Evolutionary conservation across 2,888 invertebrate genomes (phyloP).

Genomic region (Fissipunctia ypsillon): DNA sequence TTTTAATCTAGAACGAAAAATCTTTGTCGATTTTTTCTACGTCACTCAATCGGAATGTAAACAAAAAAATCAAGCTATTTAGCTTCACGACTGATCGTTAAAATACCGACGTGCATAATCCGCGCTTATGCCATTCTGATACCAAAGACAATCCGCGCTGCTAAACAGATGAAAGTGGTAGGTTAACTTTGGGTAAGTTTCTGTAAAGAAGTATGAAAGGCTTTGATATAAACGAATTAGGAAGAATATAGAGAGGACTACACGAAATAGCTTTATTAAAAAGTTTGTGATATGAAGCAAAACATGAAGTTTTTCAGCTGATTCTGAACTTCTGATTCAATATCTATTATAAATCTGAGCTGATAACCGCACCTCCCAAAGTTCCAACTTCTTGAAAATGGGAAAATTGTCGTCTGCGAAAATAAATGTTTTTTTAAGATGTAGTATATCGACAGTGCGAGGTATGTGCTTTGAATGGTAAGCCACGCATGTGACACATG

Average conservation of each 20-base stretch:
- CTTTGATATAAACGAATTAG: too few species aligned
- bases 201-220: not conserved
- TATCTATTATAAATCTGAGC: too few species aligned
- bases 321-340: not conserved
- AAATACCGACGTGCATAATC: constrained; percentile 66
- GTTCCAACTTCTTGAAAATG: too few species aligned
- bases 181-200: not conserved
- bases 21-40: not conserved
- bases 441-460: too few species aligned
- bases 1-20: not conserved
- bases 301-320: not conserved
- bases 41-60: constrained; percentile 5
- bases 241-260: too few species aligned
- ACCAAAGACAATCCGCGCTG: not conserved
- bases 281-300: not conserved
- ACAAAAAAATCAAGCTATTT: constrained; percentile 15
- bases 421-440: too few species aligned
- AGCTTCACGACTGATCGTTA: constrained; percentile 51
- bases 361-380: too few species aligned
- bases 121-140: constrained; percentile 48
- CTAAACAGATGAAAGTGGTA: not conserved
- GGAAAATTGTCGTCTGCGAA: too few species aligned
- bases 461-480: too few species aligned
- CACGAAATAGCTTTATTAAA: not conserved
- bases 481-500: too few species aligned